Evolutionary conservation across 2,797 vertebrate species (phyloP).

Genomic region (Spinibarbus caldwelli): DNA sequence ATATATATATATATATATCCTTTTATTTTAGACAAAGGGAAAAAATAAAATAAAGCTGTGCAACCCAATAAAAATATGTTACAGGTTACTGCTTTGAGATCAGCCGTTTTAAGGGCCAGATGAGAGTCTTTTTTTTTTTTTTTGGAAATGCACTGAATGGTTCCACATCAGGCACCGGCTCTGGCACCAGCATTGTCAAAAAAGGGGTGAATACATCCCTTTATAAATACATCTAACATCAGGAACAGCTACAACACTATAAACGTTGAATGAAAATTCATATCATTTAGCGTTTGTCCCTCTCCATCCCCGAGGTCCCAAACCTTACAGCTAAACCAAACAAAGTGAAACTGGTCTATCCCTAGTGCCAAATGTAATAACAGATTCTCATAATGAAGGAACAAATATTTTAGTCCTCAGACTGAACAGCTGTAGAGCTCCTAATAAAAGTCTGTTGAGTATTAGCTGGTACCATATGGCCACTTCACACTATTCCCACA

Average conservation of each 20-base stretch:
- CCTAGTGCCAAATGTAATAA: constrained; percentile 54
- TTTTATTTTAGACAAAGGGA: too few relatives aligned
- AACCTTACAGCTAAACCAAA: constrained; percentile 39
- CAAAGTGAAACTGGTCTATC: constrained; percentile 27
- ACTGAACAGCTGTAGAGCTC: constrained; percentile 46
- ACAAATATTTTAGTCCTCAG: constrained; percentile 57
- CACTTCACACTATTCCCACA: constrained; percentile 33
- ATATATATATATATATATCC: too few relatives aligned
- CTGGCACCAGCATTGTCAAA: neutral
- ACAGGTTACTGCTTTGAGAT: neutral
- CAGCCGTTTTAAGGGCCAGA: too few relatives aligned
- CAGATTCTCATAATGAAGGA: constrained; percentile 58
- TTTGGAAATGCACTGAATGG: neutral
- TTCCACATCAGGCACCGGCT: neutral
- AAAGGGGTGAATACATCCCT: neutral
- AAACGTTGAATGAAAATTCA: neutral
- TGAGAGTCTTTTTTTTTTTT: neutral
- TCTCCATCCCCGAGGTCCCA: constrained; percentile 23
- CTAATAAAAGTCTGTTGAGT: constrained; percentile 52
- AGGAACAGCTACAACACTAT: neutral
- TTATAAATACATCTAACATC: neutral
- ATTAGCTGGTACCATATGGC: constrained; percentile 38
- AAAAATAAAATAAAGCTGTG: too few relatives aligned
- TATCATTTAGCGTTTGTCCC: neutral
- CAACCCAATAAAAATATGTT: neutral